Base-by-base conservation (phyloP, 2,797 vertebrate genomes). In the Rhinichthys osculus region DNA sequence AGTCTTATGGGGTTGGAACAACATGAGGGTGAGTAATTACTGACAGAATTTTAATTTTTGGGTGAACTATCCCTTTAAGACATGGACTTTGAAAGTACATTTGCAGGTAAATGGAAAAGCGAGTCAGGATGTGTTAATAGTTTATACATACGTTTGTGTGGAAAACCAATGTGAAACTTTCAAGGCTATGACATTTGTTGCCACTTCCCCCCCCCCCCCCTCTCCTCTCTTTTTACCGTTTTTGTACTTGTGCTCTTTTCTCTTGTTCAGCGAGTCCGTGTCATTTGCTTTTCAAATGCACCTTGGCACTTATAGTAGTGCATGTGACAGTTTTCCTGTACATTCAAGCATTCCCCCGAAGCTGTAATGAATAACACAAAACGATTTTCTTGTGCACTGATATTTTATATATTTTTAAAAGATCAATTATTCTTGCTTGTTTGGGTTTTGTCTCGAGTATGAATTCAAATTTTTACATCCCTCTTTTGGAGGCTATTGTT, bases 291-390 rank as follows among this genome's bases (percentile, higher is more conserved):
- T 81, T 84, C 14, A 83, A 81, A 86, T 11, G 85, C 89, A 91
- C 88, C 87, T 89, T 91, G 90, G 87, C 88, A 92, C 90, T 88
- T 90, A 86, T 7, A 71, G 33, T 27, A 84, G 87, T 91, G 89
- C 87, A 88, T 52, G 30, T 85, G 88, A 78, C n/a, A 17, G 33
- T n/a, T 57, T 82, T 57, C 19, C 76, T 5, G 77, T 79, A 84
- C 83, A 52, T 87, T 87, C 67, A 89, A 81, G 23, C 44, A 82
- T 87, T 85, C 42, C 52, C 59, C 78, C 50, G 47, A 80, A 70
- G 62, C 40, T 64, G 72, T 84, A 72, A 44, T 77, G 50, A 52
- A 44, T 30, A 30, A 70, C 80, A 71, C 74, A 84, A 72, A 79
- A 30, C 71, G 13, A 30, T 77, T 21, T 73, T 86, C 57, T 78